Evolutionary conservation across 2,113 vertebrate genomes (phyloP).

Genomic region (Myotis davidii): DNA sequence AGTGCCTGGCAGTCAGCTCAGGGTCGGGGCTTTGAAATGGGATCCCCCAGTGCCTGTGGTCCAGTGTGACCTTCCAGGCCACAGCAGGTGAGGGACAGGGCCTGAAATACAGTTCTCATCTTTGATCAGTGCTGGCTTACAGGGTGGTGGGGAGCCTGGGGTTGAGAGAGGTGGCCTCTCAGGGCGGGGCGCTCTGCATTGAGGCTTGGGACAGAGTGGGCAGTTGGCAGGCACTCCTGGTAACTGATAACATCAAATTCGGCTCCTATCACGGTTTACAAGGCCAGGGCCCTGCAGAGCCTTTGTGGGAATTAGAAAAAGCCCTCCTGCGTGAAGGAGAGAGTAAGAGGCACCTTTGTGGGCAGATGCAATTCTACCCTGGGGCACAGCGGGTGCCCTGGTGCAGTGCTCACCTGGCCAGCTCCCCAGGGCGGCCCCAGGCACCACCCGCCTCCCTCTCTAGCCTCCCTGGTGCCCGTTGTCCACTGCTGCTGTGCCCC

Average conservation of each 20-base stretch:
- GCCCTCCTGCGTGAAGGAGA: accelerated
- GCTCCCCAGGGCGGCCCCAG: not conserved
- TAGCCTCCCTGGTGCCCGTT: not conserved
- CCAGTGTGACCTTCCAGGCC: not conserved
- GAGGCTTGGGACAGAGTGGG: not conserved
- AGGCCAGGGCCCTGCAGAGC: not conserved
- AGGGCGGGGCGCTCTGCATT: not conserved
- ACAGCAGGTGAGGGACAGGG: not conserved
- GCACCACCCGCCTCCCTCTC: not conserved
- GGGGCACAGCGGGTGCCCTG: not conserved
- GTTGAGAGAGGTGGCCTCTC: not conserved
- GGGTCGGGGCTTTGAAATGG: slow-evolving; percentile 71
- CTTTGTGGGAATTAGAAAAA: not conserved
- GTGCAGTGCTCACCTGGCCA: not conserved
- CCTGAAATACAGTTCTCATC: not conserved
- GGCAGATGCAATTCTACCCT: not conserved
- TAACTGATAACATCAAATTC: not conserved
- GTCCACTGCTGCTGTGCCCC: not conserved
- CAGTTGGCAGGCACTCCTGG: not conserved
- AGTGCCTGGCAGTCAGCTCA: slow-evolving; percentile 34
- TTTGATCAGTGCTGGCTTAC: not conserved
- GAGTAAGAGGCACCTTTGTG: not conserved
- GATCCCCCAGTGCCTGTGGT: not conserved
- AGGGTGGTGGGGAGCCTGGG: not conserved
- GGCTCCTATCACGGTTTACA: not conserved